These are phyloP conservation scores for Meiosimyza decipiens DNA, from an alignment of 2,888 invertebrate species.

Conservation along the genomic window DNA sequence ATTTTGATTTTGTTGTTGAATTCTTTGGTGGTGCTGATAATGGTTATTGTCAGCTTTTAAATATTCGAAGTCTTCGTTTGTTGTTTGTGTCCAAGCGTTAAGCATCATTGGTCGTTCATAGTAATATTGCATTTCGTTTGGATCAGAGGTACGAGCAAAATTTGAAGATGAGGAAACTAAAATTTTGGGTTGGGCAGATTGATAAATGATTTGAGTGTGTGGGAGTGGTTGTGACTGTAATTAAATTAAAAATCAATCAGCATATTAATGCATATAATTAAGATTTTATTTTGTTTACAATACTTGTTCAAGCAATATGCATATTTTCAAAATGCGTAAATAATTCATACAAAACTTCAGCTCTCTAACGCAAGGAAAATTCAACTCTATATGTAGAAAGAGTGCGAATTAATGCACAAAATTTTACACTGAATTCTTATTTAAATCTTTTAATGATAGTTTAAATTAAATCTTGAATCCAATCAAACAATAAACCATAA, in stretches of 20 bases:
- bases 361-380: too few relatives aligned
- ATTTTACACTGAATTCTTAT: too few relatives aligned
- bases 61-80: slow-evolving; percentile 48
- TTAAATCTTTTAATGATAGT: too few relatives aligned
- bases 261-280: too few relatives aligned
- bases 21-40: slow-evolving; percentile 42
- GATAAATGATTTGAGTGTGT: background rate
- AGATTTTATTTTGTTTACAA: too few relatives aligned
- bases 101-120: slow-evolving; percentile 47
- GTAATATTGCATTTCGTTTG: slow-evolving; percentile 15
- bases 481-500: too few relatives aligned
- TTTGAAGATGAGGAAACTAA: slow-evolving; percentile 25
- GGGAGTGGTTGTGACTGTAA: slow-evolving; percentile 18
- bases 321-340: too few relatives aligned
- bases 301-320: too few relatives aligned
- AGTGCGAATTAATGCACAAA: too few relatives aligned
- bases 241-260: background rate
- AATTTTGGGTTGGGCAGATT: slow-evolving; percentile 13
- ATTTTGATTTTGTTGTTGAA: slow-evolving; percentile 44
- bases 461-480: too few relatives aligned
- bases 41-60: slow-evolving; percentile 42
- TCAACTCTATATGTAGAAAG: too few relatives aligned
- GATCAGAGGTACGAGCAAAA: slow-evolving; percentile 34
- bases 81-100: slow-evolving; percentile 58
- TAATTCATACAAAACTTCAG: too few relatives aligned